phyloP scores from a whole-genome alignment of 2,797 vertebrate species.

The Protosalanx chinensis region DNA sequence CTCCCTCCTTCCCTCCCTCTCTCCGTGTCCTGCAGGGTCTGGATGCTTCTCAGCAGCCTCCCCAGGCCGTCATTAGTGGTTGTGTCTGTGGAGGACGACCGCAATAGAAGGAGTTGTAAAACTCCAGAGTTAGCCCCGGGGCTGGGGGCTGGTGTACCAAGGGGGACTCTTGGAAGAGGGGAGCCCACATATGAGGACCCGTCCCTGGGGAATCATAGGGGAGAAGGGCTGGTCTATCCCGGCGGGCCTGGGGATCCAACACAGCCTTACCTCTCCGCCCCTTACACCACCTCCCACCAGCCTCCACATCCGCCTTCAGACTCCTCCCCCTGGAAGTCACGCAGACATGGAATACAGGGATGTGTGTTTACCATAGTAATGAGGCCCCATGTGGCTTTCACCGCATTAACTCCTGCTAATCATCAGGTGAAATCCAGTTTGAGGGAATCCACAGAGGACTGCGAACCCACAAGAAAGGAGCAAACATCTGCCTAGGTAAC shows the following conservation, averaged over 20 bases:
- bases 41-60: slow-evolving; percentile 64
- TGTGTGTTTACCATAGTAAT: slow-evolving; percentile 69
- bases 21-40: slow-evolving; percentile 3
- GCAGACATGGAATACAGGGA: slow-evolving; percentile 52
- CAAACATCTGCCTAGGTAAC: slow-evolving; percentile 49
- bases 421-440: slow-evolving; percentile 65
- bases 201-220: slow-evolving; percentile 36
- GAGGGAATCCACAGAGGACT: slow-evolving; percentile 55
- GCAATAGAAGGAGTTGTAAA: slow-evolving; percentile 79
- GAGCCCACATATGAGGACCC: slow-evolving; percentile 52
- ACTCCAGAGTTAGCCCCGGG: slow-evolving; percentile 70
- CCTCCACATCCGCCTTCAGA: slow-evolving; percentile 23
- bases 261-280: slow-evolving; percentile 28
- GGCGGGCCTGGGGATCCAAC: slow-evolving; percentile 38
- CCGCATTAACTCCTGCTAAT: slow-evolving; percentile 67
- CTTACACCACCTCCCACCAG: slow-evolving; percentile 46
- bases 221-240: slow-evolving; percentile 38
- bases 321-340: slow-evolving; percentile 30
- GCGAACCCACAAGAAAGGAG: slow-evolving; percentile 34
- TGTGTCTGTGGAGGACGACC: slow-evolving; percentile 80
- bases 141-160: slow-evolving; percentile 56
- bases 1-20: slow-evolving; percentile 27
- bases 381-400: slow-evolving; percentile 67
- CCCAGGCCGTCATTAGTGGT: slow-evolving; percentile 79
- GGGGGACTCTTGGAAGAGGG: slow-evolving; percentile 51